Conservation (phyloP, 2,888 invertebrate genomes). For the Drosophila pegasa region DNA sequence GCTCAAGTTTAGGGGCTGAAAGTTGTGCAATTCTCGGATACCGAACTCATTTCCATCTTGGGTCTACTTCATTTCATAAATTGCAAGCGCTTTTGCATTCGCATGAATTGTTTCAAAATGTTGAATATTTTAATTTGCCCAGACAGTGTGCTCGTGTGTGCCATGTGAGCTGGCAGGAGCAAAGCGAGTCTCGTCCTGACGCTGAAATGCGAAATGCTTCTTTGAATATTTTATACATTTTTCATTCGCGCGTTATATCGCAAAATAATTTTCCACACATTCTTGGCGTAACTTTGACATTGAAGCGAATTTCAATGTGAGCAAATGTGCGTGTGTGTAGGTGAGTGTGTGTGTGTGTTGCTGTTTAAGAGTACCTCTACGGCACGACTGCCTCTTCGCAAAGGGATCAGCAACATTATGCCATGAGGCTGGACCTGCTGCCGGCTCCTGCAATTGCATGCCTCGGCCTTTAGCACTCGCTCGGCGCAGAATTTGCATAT, state of each 20-base stretch:
- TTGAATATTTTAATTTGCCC: constrained; percentile 34
- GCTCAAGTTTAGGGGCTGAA: constrained; percentile 48
- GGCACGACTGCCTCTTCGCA: constrained; percentile 52
- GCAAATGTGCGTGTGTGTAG: constrained; percentile 12
- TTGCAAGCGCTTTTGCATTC: constrained; percentile 31
- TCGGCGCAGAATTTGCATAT: constrained; percentile 69
- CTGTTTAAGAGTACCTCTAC: constrained; percentile 49
- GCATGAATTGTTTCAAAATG: constrained; percentile 49
- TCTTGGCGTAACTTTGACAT: constrained; percentile 67
- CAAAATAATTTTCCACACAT: constrained; percentile 73
- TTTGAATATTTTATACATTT: constrained; percentile 76
- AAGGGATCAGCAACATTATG: constrained; percentile 53
- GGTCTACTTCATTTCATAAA: constrained; percentile 23
- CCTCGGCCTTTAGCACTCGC: constrained; percentile 48
- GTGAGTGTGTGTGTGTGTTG: constrained; percentile 8
- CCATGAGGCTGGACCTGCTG: constrained; percentile 46
- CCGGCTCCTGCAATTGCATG: constrained; percentile 69
- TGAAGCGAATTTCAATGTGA: constrained; percentile 50
- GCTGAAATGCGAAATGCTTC: constrained; percentile 52
- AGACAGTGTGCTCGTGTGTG: constrained; percentile 3
- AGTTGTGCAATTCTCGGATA: constrained; percentile 17
- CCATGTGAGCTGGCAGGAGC: constrained; percentile 16
- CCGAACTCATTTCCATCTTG: constrained; percentile 5
- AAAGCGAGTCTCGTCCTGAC: constrained; percentile 9
- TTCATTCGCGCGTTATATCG: constrained; percentile 70